phyloP scores from a whole-genome alignment of 2,797 vertebrate genomes.

The Otolemur crassicaudatus region DNA sequence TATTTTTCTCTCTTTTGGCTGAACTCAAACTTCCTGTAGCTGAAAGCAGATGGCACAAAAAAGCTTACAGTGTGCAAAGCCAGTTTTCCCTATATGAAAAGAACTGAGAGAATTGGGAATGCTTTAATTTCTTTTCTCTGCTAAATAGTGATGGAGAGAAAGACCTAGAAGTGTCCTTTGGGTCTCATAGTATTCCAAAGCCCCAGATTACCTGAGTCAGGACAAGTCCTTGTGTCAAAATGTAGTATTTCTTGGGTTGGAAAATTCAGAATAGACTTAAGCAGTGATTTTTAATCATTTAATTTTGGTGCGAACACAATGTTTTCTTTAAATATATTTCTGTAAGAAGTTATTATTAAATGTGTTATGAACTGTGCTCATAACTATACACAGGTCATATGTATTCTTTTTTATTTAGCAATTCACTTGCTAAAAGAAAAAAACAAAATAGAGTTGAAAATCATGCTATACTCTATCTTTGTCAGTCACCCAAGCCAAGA shows the following conservation, averaged over 20 bases:
- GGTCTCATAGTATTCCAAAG: background rate
- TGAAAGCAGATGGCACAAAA: slow-evolving; percentile 69
- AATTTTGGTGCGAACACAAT: slow-evolving; percentile 30
- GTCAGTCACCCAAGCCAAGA: slow-evolving; percentile 24
- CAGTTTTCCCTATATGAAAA: slow-evolving; percentile 59
- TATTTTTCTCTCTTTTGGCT: slow-evolving; percentile 71
- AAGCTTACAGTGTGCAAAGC: slow-evolving; percentile 42
- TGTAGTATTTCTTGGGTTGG: background rate
- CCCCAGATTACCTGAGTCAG: background rate
- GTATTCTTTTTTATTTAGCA: slow-evolving; percentile 27
- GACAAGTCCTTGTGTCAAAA: background rate
- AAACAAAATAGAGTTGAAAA: background rate
- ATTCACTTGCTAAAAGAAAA: background rate
- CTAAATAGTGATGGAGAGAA: slow-evolving; percentile 26
- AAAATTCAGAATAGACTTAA: background rate
- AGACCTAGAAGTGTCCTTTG: background rate
- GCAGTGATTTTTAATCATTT: slow-evolving; percentile 24
- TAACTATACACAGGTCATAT: background rate
- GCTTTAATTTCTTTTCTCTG: slow-evolving; percentile 38
- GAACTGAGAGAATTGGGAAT: slow-evolving; percentile 32
- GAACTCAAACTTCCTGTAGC: slow-evolving; percentile 70
- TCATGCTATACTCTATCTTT: background rate
- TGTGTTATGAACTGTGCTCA: background rate
- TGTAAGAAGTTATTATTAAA: slow-evolving; percentile 13
- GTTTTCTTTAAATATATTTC: slow-evolving; percentile 28